Evolutionary conservation across 2,888 invertebrate species (phyloP).

Genomic region (Nemoura dubitans): DNA sequence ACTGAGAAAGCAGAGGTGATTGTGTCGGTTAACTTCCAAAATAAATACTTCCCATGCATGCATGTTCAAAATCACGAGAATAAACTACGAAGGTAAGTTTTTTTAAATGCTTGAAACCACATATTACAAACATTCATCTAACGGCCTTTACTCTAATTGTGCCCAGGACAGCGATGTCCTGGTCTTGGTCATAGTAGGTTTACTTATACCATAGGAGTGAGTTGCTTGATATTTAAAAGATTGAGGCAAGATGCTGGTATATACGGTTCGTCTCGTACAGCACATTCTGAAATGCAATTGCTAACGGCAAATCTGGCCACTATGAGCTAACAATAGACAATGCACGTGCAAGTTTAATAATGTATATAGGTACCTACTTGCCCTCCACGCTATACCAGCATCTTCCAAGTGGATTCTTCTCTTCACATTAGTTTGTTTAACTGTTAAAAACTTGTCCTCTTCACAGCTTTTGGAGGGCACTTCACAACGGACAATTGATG

Average conservation of each 20-base stretch:
- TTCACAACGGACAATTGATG: background rate
- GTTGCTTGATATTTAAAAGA: no score
- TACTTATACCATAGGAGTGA: no score
- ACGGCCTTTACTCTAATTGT: no score
- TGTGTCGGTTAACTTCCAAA: no score
- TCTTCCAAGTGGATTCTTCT: background rate
- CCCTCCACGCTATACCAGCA: background rate
- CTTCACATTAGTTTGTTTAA: background rate
- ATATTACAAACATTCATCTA: no score
- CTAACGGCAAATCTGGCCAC: slow-evolving; percentile 5
- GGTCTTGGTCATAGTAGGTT: no score
- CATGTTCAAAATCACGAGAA: no score
- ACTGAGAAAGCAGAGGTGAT: no score
- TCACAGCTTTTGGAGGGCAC: background rate
- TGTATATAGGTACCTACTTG: background rate
- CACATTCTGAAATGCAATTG: background rate
- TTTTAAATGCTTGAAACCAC: no score
- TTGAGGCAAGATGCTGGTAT: background rate
- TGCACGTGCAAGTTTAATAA: background rate
- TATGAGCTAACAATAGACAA: background rate
- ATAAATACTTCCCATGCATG: no score
- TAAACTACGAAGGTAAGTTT: no score
- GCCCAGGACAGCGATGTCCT: no score
- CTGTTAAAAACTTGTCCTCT: background rate
- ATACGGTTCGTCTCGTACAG: background rate